Conservation (phyloP, 2,797 vertebrate species). For the Spea hammondii region DNA sequence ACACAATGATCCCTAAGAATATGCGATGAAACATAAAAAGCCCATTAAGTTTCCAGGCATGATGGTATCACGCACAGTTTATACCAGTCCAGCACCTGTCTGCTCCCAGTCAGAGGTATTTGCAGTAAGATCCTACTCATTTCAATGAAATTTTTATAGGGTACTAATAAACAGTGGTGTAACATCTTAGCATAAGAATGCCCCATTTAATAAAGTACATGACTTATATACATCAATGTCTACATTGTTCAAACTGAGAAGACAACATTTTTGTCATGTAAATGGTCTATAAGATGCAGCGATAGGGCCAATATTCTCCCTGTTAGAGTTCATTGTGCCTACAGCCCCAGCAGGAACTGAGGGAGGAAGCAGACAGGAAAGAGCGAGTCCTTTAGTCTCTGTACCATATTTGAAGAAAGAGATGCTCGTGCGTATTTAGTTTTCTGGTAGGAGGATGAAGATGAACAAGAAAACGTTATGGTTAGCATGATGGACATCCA, state of each 20-base stretch:
- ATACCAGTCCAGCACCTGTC: background rate
- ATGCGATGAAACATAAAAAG: background rate
- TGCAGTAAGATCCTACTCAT: background rate
- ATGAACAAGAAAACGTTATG: constrained; percentile 20
- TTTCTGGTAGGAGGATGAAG: constrained; percentile 12
- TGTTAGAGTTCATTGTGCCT: constrained; percentile 50
- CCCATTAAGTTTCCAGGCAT: background rate
- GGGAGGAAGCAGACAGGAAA: constrained; percentile 3
- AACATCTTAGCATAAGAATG: background rate
- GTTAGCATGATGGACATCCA: constrained; percentile 19
- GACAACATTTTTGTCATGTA: constrained; percentile 44
- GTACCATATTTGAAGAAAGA: constrained; percentile 11
- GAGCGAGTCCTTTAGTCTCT: background rate
- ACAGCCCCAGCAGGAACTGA: constrained; percentile 34
- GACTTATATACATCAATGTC: constrained; percentile 18
- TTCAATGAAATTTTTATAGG: background rate
- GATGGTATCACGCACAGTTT: background rate
- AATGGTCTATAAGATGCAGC: constrained; percentile 36
- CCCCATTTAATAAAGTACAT: background rate
- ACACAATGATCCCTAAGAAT: no score
- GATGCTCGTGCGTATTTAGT: constrained; percentile 13
- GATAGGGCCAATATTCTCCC: constrained; percentile 42
- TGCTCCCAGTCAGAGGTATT: background rate
- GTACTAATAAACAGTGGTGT: background rate
- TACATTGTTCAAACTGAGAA: constrained; percentile 21